Evolutionary conservation across 2,797 vertebrate species (phyloP), one percentile per base, ranked within the genome.

Genomic region (Enteromius fasciolatus): DNA sequence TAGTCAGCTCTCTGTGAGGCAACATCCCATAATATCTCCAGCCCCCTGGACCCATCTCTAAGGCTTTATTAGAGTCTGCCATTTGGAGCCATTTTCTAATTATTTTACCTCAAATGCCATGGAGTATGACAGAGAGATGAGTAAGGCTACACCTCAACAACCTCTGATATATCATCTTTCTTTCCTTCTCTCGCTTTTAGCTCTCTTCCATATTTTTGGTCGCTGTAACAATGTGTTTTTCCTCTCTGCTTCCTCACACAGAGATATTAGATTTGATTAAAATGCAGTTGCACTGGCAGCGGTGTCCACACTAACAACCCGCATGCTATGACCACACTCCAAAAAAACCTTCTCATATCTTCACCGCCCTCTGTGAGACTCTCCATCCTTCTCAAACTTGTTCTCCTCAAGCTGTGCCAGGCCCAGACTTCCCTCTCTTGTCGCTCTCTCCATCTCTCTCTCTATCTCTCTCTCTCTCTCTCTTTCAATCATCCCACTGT

Each of bases 61-160:
- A 83, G 84, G 80, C 78, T 84, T 87, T 86, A 87, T 87, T 87
- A 83, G 79, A 83, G 80, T 57, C 36, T 78, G 80, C 77, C 83
- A 82, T 87, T 74, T 70, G 77, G 76, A 86, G 80, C 69, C 76
- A 80, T 82, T 85, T 85, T 85, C 84, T 61, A 87, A 87, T 84
- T 87, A 88, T 83, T 88, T 88, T 83, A 86, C 74, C 75, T 68
- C 64, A 88, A 88, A 88, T 88, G 80, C 84, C 86, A 86, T 59
- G 1, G 57, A 83, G 66, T 61, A 81, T 73, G 67, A 79, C 86
- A 82, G 78, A 80, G 72, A 63, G 81, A 85, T 87, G 85, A 84
- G 83, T 54, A 84, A 54, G 76, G 81, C 25, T 73, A 48, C 76
- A 82, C 59, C 83, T 79, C 33, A 74, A 70, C 66, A 36, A 80